Conservation (phyloP, 2,888 invertebrate genomes). For the Phania funesta region DNA sequence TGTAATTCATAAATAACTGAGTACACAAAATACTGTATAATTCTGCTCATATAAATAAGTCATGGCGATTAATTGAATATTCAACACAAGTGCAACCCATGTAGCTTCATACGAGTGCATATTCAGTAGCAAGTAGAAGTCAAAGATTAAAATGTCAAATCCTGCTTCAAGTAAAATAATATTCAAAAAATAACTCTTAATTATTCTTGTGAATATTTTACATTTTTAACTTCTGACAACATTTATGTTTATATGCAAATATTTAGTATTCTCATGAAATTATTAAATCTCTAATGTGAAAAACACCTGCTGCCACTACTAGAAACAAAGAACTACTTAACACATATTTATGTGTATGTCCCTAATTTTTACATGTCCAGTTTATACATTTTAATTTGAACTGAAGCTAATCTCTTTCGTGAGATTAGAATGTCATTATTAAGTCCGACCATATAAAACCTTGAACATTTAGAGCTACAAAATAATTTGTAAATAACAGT, state of each 20-base stretch:
- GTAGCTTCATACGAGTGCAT: not conserved
- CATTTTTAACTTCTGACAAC: not conserved
- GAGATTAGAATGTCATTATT: no score
- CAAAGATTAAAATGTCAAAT: conserved; percentile 13
- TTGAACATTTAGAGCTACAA: no score
- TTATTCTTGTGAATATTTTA: not conserved
- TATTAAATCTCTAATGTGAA: not conserved
- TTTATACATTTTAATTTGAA: conserved; percentile 20
- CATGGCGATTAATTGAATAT: not conserved
- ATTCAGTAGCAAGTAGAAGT: not conserved
- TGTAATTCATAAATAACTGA: no score
- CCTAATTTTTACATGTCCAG: no score
- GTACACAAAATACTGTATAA: no score
- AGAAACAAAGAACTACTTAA: not conserved
- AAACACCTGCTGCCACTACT: not conserved
- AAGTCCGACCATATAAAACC: no score
- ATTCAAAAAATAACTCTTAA: conserved; percentile 7
- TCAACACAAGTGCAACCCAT: not conserved
- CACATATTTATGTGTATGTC: no score
- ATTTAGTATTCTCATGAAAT: not conserved
- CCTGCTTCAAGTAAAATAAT: not conserved
- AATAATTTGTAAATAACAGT: no score
- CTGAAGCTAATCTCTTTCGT: not conserved
- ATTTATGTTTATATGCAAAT: not conserved
- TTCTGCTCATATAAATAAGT: no score